Base-by-base conservation (phyloP, 2,888 invertebrate genomes). In the Exephanes ischioxanthus region DNA sequence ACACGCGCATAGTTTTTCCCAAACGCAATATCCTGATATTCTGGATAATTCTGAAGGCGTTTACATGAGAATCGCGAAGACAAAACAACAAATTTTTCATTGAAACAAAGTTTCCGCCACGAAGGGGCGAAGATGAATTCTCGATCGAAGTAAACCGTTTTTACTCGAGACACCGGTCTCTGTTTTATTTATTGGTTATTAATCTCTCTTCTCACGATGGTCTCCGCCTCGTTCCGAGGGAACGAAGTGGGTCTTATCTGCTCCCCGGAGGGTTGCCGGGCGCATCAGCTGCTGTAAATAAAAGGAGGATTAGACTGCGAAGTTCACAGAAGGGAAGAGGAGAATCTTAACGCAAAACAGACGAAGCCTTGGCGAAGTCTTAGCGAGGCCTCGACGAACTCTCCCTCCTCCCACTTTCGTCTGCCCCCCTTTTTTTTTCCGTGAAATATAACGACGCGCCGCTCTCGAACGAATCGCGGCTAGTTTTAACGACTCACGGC, bases 401-500 rank as follows among this genome's bases (percentile, higher is more conserved):
- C 63, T 48, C 58, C 4, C 58, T 9, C 58, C 45, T 14, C 3
- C 45, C 45, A 45, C 45, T 14, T 3, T 45, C 33, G 48, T 55
- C 75, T 58, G 76, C 83, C 88, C 86, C 78, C 87, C 7, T 37
- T 37, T 45, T 84, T 88, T 89, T 90, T 91, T 91, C 89, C 90
- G 89, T 87, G 80, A 85, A 90, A 88, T 87, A 90, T 87, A 90
- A 90, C 87, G 88, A 83, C 88, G 80, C 79, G 51, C 51, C 88
- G 80, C 79, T 48, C 51, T 79, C 85, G 85, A 85, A 83, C 87
- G 85, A 89, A 87, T 89, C 87, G 85, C 72, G 33, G 87, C 87
- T 87, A 88, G 88, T 89, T 85, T 90, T 88, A 90, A 89, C 88
- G 89, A 89, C 89, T 89, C 87, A 84, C 87, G 84, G 83, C 87